Conservation (phyloP, 2,888 invertebrate genomes). For the Amblyjoppa proteus region DNA sequence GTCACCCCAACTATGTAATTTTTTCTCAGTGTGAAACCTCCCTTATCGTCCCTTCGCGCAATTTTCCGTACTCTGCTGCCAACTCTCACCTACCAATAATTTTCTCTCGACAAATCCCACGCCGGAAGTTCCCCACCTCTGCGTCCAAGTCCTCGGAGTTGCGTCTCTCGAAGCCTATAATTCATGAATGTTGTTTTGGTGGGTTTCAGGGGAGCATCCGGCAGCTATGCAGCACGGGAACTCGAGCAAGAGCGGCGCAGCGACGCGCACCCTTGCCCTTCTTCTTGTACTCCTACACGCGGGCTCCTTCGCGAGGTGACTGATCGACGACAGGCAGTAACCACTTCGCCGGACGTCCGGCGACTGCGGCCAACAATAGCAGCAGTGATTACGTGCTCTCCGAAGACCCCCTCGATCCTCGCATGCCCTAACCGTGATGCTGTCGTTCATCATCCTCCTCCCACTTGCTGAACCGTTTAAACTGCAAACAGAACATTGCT, state of each 20-base stretch:
- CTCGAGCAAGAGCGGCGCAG: conserved; percentile 83
- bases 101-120: neutral
- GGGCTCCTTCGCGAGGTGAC: conserved; percentile 83
- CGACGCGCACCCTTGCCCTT: conserved; percentile 81
- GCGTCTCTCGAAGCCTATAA: conserved; percentile 7
- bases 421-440: conserved; percentile 38
- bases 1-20: neutral
- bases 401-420: conserved; percentile 42
- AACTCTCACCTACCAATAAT: neutral
- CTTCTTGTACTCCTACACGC: conserved; percentile 81
- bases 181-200: neutral
- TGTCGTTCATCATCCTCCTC: conserved; percentile 33
- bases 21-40: neutral
- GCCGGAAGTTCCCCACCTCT: neutral
- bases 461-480: conserved; percentile 35
- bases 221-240: conserved; percentile 87
- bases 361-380: conserved; percentile 48
- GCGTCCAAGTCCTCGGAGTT: neutral
- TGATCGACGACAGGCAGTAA: conserved; percentile 76
- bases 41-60: neutral
- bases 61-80: neutral
- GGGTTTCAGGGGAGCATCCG: conserved; percentile 85
- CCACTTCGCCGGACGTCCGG: conserved; percentile 49
- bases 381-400: conserved; percentile 56
- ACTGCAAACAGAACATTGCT: conserved; percentile 30